A percentile compares a stretch with the other conserved stretches of the same genome.
phyloP scores from a whole-genome alignment of 2,113 vertebrate genomes.

The Rhabdomys dilectus region DNA sequence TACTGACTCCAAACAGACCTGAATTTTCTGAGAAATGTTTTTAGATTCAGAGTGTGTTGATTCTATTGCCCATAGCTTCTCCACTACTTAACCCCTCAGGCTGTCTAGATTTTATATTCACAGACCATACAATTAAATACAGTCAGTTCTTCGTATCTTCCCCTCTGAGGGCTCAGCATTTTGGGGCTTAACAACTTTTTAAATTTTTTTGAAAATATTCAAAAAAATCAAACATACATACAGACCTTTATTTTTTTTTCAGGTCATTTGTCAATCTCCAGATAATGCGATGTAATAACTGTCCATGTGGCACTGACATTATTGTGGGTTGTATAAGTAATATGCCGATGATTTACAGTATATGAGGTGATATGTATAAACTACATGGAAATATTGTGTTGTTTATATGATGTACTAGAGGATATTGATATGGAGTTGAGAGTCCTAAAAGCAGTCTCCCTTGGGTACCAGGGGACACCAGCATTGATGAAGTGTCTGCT shows the following conservation, averaged over 20 bases:
- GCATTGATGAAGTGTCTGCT: not conserved
- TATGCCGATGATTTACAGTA: not conserved
- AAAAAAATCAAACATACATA: not conserved
- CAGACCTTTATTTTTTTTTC: not conserved
- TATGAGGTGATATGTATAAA: not conserved
- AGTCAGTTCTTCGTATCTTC: not conserved
- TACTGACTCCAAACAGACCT: constrained; percentile 32
- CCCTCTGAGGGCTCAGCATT: not conserved
- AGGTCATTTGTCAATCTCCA: not conserved
- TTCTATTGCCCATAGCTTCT: not conserved
- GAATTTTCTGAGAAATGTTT: constrained; percentile 1
- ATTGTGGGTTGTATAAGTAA: not conserved
- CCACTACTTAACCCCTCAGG: not conserved
- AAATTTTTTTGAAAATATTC: not conserved
- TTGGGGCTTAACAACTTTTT: not conserved
- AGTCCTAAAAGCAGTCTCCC: not conserved
- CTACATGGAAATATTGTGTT: not conserved
- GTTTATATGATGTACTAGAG: not conserved
- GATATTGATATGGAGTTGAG: not conserved
- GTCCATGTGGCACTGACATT: not conserved
- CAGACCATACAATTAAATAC: not conserved
- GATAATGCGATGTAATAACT: not conserved
- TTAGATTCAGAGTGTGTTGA: not conserved
- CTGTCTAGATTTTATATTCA: not conserved
- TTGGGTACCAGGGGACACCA: no score